phyloP scores from a whole-genome alignment of 2,888 invertebrate species.

The Dryocosmus kuriphilus region DNA sequence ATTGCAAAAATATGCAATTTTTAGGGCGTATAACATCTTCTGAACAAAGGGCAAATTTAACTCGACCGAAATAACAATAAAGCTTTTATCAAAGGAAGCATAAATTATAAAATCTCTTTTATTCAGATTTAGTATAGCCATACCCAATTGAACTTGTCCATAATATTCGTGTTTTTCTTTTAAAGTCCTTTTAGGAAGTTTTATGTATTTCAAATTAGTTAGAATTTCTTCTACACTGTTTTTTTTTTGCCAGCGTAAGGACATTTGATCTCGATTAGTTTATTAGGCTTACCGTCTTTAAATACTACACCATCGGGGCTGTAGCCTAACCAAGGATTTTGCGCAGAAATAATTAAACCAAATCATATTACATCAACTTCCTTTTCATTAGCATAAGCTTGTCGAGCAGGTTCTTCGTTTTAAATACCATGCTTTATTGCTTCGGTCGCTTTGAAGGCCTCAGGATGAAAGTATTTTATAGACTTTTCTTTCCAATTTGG shows the following conservation, averaged over 20 bases:
- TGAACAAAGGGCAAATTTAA: neutral
- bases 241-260: neutral
- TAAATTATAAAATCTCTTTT: neutral
- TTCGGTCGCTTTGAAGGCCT: neutral
- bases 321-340: neutral
- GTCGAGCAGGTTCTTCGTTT: conserved; percentile 1
- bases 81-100: too few relatives aligned
- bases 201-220: neutral
- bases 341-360: neutral
- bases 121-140: conserved; percentile 42
- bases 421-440: neutral
- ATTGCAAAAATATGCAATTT: neutral
- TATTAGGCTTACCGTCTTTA: neutral
- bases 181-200: neutral
- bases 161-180: too few relatives aligned
- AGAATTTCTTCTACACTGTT: neutral
- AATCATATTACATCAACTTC: neutral
- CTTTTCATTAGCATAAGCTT: neutral
- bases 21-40: neutral
- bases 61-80: too few relatives aligned
- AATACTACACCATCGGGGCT: neutral
- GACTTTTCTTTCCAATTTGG: neutral
- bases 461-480: neutral
- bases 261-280: conserved; percentile 3
- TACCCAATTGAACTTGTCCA: too few relatives aligned